These are phyloP conservation scores for Allophyes oxyacanthae DNA, from an alignment of 2,888 invertebrate species.

Conservation along the genomic window DNA sequence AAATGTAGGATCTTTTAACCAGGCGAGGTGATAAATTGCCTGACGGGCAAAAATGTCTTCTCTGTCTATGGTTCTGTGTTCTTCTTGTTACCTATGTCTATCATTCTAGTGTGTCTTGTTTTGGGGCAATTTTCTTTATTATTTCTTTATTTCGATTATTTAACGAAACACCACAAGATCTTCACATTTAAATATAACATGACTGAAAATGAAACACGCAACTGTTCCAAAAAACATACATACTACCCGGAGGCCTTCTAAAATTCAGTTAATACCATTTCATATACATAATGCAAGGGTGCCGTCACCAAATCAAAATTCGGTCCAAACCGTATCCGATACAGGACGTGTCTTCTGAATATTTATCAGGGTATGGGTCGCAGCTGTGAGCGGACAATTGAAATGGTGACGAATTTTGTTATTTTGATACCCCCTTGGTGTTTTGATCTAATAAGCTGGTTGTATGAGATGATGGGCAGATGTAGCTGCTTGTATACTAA, in stretches of 20 bases:
- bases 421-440: slow-evolving; percentile 42
- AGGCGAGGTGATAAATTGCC: no score
- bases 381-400: slow-evolving; percentile 63
- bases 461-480: background rate
- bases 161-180: no score
- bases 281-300: slow-evolving; percentile 53
- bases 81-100: no score
- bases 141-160: no score
- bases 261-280: slow-evolving; percentile 56
- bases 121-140: no score
- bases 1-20: no score
- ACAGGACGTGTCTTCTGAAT: slow-evolving; percentile 66
- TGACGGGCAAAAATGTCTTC: no score
- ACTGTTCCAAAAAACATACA: slow-evolving; percentile 9
- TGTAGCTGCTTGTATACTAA: background rate
- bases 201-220: slow-evolving; percentile 6
- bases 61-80: no score
- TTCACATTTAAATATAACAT: background rate
- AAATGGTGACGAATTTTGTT: slow-evolving; percentile 60
- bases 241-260: slow-evolving; percentile 33
- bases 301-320: slow-evolving; percentile 64
- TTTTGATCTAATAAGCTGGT: slow-evolving; percentile 40
- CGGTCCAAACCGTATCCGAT: slow-evolving; percentile 50
- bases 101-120: no score
- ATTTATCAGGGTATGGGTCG: slow-evolving; percentile 65